phyloP scores from a whole-genome alignment of 53 echinoderm and acorn worm genomes.

The Hippasteria phrygiana region DNA sequence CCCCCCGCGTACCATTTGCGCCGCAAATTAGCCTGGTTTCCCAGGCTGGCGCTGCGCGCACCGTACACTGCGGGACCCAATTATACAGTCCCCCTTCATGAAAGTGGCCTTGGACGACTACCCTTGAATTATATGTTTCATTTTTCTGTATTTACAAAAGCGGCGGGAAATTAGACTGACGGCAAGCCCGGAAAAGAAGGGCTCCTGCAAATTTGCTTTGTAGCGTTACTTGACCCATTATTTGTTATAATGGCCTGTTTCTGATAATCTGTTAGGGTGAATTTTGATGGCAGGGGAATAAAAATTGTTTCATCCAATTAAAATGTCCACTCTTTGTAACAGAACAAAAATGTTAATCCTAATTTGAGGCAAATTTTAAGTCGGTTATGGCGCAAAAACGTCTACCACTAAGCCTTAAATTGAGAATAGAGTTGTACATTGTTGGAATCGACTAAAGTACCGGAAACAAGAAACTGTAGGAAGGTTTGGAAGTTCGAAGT shows the following conservation, averaged over 20 bases:
- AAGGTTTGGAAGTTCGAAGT: too few species aligned
- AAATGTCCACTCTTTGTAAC: background rate
- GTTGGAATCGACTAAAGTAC: too few species aligned
- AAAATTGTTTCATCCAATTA: slow-evolving; percentile 5
- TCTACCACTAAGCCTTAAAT: too few species aligned
- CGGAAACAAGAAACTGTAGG: too few species aligned
- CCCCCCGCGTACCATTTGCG: slow-evolving; percentile 64
- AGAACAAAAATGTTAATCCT: background rate
- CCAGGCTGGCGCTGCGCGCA: slow-evolving; percentile 27
- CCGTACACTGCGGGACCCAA: slow-evolving; percentile 45
- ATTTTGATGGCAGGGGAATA: background rate
- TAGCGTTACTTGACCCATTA: slow-evolving; percentile 48
- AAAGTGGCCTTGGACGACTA: slow-evolving; percentile 61
- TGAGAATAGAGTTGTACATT: too few species aligned
- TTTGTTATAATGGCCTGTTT: slow-evolving; percentile 21
- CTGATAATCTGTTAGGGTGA: background rate
- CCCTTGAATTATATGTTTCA: slow-evolving; percentile 61
- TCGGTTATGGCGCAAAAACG: too few species aligned
- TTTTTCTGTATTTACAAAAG: slow-evolving; percentile 38
- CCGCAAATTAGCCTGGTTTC: slow-evolving; percentile 59
- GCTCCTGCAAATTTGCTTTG: slow-evolving; percentile 41
- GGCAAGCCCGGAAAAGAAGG: slow-evolving; percentile 14
- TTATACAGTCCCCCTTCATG: slow-evolving; percentile 41
- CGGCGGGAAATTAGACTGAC: slow-evolving; percentile 39
- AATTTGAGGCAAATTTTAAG: background rate